These are phyloP conservation scores for Pachyuromys duprasi DNA, from an alignment of 2,797 vertebrate species.

Conservation along the genomic window DNA sequence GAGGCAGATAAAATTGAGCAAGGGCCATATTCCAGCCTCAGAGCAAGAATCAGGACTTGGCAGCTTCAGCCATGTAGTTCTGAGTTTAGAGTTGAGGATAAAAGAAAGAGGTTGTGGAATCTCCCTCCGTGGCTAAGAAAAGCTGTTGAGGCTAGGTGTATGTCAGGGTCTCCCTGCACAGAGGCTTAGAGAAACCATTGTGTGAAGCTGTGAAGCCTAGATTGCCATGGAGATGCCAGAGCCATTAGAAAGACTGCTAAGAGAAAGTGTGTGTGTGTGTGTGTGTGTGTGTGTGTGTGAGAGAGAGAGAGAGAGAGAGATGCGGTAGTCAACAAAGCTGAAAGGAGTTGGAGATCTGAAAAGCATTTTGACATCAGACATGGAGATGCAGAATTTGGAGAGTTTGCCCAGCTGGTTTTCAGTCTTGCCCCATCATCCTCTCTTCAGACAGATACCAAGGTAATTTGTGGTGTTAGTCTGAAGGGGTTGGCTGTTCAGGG, in stretches of 20 bases:
- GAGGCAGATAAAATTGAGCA: neutral
- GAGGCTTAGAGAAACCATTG: neutral
- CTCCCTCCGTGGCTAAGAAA: neutral
- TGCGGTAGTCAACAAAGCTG: neutral
- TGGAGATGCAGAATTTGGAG: neutral
- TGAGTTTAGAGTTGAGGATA: neutral
- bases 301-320: neutral
- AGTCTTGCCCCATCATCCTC: neutral
- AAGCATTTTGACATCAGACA: neutral
- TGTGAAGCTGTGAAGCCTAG: neutral
- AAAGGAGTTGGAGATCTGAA: neutral
- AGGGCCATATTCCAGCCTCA: neutral
- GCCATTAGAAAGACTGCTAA: neutral
- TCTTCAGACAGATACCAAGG: neutral
- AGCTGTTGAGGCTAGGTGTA: neutral
- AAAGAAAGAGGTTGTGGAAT: neutral
- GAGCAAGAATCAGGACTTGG: neutral
- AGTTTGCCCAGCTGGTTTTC: neutral
- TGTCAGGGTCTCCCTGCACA: neutral
- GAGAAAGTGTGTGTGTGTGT: too few species aligned
- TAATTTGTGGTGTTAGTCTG: neutral
- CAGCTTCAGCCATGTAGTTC: neutral
- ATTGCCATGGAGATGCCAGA: neutral
- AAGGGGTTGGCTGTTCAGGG: neutral
- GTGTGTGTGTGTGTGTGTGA: too few species aligned